These are phyloP conservation scores for Triplophysa bombifrons DNA, from an alignment of 2,797 vertebrate genomes.

Conservation along the genomic window DNA sequence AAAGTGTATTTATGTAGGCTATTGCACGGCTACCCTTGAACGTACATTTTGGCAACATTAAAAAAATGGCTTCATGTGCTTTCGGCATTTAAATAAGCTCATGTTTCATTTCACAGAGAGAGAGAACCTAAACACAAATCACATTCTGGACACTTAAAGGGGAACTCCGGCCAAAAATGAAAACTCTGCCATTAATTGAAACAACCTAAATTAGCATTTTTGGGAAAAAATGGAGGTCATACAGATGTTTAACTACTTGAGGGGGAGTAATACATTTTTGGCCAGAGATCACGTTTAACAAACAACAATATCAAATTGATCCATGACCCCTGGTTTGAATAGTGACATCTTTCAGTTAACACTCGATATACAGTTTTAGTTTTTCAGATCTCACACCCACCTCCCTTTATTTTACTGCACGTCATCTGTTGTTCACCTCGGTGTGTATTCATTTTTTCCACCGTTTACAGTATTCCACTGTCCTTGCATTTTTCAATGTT, in stretches of 20 bases:
- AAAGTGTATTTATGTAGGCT: neutral
- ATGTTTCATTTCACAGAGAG: neutral
- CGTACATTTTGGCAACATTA: neutral
- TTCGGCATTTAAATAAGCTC: neutral
- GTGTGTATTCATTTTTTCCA: neutral
- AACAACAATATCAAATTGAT: neutral
- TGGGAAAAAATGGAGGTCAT: too few relatives aligned
- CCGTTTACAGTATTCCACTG: neutral
- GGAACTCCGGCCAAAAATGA: too few relatives aligned
- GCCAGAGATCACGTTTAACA: neutral
- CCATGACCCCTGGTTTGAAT: neutral
- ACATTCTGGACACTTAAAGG: neutral
- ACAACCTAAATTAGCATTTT: too few relatives aligned
- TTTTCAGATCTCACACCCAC: neutral
- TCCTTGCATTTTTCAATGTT: neutral
- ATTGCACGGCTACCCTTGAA: constrained; percentile 16
- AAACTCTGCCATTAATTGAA: too few relatives aligned
- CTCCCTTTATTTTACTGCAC: neutral
- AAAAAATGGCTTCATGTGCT: neutral
- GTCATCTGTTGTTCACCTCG: neutral
- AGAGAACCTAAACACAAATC: neutral
- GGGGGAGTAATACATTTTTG: too few relatives aligned
- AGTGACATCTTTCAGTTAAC: neutral
- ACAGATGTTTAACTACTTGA: too few relatives aligned
- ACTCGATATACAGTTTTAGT: neutral